These are phyloP conservation scores for Sebastes hubbsi DNA, from an alignment of 2,797 vertebrate genomes.

Conservation along the genomic window DNA sequence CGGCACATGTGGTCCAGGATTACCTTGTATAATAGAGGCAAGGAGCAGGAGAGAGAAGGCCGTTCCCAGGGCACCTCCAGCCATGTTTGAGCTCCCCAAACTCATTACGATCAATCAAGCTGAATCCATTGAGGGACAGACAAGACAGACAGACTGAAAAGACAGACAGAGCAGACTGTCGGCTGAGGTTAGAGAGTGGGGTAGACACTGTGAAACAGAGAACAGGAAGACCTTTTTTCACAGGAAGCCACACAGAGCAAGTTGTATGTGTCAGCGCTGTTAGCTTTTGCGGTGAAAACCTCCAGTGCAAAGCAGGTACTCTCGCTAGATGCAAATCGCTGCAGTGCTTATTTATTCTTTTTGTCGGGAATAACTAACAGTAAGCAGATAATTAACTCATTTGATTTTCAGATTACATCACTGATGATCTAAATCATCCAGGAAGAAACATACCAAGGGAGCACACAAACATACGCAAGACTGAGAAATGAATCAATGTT, in stretches of 20 bases:
- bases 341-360: background rate
- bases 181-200: constrained; percentile 37
- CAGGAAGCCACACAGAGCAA: constrained; percentile 62
- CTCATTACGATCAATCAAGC: constrained; percentile 53
- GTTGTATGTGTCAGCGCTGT: background rate
- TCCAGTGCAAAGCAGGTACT: constrained; percentile 1
- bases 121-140: constrained; percentile 15
- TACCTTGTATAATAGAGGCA: constrained; percentile 71
- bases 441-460: background rate
- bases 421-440: background rate
- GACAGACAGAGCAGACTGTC: constrained; percentile 7
- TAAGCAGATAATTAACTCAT: background rate
- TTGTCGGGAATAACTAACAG: background rate
- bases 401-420: background rate
- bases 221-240: constrained; percentile 47
- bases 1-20: constrained; percentile 38
- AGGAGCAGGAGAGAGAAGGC: constrained; percentile 57
- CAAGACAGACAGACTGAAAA: background rate
- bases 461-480: background rate
- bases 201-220: constrained; percentile 26
- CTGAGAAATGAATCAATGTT: background rate
- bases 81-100: constrained; percentile 62
- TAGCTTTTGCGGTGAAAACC: constrained; percentile 29
- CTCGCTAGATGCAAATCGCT: background rate
- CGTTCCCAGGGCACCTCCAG: constrained; percentile 32